A percentile compares a stretch with the other conserved stretches of the same genome.
Evolutionary conservation across 2,797 vertebrate species (phyloP).

Genomic region (Sebastes umbrosus): DNA sequence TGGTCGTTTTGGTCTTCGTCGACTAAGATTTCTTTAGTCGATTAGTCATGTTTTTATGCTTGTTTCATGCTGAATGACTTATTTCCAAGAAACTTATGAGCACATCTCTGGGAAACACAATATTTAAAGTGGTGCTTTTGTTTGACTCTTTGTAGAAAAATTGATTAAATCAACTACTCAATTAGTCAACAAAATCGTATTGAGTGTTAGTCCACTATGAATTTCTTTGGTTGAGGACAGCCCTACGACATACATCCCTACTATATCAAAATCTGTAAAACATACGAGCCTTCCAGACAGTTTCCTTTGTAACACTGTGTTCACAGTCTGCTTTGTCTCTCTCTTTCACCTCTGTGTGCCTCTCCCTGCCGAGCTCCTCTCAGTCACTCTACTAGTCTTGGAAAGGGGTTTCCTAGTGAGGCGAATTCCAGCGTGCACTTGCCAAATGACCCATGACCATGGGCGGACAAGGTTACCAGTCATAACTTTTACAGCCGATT

Average conservation of each 20-base stretch:
- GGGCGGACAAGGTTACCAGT: conserved; percentile 76
- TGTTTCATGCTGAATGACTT: too few species aligned
- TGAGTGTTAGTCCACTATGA: too few species aligned
- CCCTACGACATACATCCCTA: background rate
- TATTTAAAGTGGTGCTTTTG: too few species aligned
- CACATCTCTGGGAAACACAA: too few species aligned
- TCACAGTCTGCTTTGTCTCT: conserved; percentile 66
- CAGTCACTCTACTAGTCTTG: conserved; percentile 63
- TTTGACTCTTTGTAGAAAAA: fast-evolving
- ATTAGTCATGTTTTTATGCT: too few species aligned
- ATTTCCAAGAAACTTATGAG: too few species aligned
- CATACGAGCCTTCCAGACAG: conserved; percentile 39
- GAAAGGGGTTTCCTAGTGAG: conserved; percentile 80
- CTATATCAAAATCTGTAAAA: conserved; percentile 33
- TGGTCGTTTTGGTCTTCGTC: too few species aligned
- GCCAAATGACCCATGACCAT: conserved; percentile 83
- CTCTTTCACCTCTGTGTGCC: conserved; percentile 60
- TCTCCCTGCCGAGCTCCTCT: conserved; percentile 61
- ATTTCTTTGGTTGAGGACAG: too few species aligned
- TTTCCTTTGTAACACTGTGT: conserved; percentile 62
- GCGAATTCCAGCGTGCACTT: conserved; percentile 80
- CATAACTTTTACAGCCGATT: conserved; percentile 79
- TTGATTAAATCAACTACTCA: too few species aligned
- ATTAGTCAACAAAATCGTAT: too few species aligned
- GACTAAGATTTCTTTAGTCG: too few species aligned